These are phyloP conservation scores for Mormyrus proboscirostris DNA, from an alignment of 2,797 vertebrate genomes.

Conservation along the genomic window DNA sequence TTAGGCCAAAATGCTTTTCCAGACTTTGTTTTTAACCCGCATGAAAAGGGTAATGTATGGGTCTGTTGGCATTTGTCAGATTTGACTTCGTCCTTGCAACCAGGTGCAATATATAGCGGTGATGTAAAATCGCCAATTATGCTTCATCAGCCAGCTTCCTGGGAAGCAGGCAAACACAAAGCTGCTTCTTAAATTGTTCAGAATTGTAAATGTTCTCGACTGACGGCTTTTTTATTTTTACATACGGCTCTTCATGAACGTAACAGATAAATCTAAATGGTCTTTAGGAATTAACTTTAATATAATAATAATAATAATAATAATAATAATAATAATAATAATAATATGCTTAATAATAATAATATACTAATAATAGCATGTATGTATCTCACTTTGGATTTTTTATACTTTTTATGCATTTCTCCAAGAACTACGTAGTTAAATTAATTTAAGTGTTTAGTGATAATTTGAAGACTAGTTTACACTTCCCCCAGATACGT, in stretches of 20 bases:
- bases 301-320: neutral
- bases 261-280: neutral
- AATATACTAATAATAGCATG: neutral
- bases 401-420: neutral
- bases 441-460: neutral
- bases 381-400: neutral
- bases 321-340: neutral
- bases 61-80: neutral
- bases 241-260: neutral
- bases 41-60: neutral
- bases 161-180: neutral
- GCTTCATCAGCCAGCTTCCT: neutral
- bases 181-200: neutral
- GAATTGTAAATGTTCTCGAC: neutral
- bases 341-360: neutral
- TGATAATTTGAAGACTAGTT: neutral
- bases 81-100: neutral
- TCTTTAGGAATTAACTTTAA: neutral
- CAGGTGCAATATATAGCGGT: neutral
- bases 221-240: neutral
- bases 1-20: conserved; percentile 62
- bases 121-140: neutral
- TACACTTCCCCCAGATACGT: neutral
- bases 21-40: conserved; percentile 53
- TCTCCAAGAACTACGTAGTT: neutral